Percentiles rank a stretch among this genome's conserved stretches.
These are phyloP conservation scores for Lithosia quadra DNA, from an alignment of 2,888 invertebrate genomes.

Conservation along the genomic window DNA sequence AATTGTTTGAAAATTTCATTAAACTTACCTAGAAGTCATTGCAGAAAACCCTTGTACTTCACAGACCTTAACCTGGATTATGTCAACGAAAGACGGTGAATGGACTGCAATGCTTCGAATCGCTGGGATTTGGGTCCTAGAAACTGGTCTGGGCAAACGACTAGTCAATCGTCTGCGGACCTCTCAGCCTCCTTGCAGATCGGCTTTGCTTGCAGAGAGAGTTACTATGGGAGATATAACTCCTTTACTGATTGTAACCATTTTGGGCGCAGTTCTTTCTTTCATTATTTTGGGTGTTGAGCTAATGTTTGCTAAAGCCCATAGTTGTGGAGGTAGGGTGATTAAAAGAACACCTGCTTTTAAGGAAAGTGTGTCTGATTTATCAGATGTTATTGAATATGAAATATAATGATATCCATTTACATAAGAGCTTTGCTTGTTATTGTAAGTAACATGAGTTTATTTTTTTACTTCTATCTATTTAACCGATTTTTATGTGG, in stretches of 20 bases:
- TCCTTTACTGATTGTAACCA: conserved; percentile 60
- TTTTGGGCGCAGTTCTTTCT: conserved; percentile 61
- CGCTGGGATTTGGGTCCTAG: conserved; percentile 68
- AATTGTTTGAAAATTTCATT: no score
- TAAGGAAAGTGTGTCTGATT: neutral
- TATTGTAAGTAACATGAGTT: no score
- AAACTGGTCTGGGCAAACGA: conserved; percentile 68
- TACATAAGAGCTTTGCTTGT: no score
- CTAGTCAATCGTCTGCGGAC: conserved; percentile 58
- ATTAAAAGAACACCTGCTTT: neutral
- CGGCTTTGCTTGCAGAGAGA: conserved; percentile 72
- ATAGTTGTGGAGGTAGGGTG: conserved; percentile 13
- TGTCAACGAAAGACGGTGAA: conserved; percentile 64
- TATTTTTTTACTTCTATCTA: neutral
- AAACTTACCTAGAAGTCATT: neutral
- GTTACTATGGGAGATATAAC: conserved; percentile 73
- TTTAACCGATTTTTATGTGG: no score
- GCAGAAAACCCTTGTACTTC: neutral
- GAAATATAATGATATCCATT: no score
- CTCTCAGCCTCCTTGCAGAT: conserved; percentile 69
- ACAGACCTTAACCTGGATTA: conserved; percentile 67
- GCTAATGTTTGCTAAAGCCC: conserved; percentile 55
- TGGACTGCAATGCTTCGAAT: conserved; percentile 64
- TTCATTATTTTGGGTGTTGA: conserved; percentile 64
- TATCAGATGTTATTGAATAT: neutral